Conservation (phyloP, 2,888 invertebrate species). For the Mermis nigrescens region DNA sequence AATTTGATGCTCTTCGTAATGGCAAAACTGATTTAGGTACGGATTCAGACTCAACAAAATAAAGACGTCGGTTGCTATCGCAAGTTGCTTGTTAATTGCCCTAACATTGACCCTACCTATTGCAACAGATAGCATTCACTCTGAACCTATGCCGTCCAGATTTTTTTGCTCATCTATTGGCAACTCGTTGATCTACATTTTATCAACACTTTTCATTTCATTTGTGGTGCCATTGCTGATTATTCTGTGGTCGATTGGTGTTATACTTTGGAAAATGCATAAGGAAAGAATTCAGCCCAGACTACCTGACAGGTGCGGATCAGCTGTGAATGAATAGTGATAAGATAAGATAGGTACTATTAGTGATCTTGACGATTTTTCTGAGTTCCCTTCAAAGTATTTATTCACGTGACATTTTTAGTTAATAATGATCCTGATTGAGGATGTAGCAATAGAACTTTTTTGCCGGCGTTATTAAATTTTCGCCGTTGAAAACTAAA, state of each 20-base stretch:
- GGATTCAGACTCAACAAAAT: constrained; percentile 16
- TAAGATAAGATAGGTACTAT: no score
- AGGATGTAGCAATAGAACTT: no score
- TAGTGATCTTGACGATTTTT: no score
- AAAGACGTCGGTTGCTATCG: constrained; percentile 16
- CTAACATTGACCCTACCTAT: constrained; percentile 18
- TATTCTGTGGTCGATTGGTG: constrained; percentile 15
- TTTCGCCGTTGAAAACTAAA: no score
- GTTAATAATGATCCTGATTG: no score
- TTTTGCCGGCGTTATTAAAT: no score
- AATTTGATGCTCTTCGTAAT: no score
- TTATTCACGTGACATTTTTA: no score
- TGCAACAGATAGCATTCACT: constrained; percentile 16
- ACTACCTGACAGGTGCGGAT: constrained; percentile 14
- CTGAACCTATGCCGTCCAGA: constrained; percentile 18
- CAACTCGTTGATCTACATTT: constrained; percentile 17
- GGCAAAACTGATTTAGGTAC: no score
- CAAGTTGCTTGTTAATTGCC: constrained; percentile 17
- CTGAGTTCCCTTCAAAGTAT: no score
- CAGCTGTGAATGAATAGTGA: neutral
- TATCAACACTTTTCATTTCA: constrained; percentile 18
- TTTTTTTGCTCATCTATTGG: constrained; percentile 20
- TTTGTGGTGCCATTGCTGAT: constrained; percentile 17
- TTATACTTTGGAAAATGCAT: constrained; percentile 13
- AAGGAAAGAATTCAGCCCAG: constrained; percentile 16